Percentiles rank a stretch among this genome's conserved stretches.
Conservation (phyloP, 2,797 vertebrate genomes). For the Valencia hispanica region DNA sequence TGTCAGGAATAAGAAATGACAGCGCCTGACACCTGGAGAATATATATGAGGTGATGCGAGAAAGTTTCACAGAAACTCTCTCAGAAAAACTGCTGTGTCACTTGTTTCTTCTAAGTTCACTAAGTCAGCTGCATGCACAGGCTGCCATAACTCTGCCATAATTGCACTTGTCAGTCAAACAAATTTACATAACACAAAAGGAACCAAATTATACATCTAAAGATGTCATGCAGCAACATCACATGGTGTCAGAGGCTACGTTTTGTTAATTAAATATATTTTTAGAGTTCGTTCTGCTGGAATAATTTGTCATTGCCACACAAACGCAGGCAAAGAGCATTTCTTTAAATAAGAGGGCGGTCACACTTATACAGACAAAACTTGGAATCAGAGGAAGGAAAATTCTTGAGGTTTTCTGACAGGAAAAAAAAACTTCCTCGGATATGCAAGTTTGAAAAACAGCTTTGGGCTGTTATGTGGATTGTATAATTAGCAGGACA, state of each 20-base stretch:
- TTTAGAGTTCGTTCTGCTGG: conserved; percentile 4
- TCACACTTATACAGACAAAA: neutral
- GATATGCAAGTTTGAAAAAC: conserved; percentile 49
- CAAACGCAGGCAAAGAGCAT: neutral
- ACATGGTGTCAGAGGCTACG: conserved; percentile 7
- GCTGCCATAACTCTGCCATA: conserved; percentile 40
- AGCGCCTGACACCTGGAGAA: neutral
- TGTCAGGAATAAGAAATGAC: neutral
- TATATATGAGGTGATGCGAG: conserved; percentile 1
- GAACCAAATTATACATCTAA: conserved; percentile 27
- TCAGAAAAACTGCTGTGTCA: neutral
- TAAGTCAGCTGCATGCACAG: conserved; percentile 27
- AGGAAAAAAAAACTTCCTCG: conserved; percentile 30
- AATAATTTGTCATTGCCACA: conserved; percentile 8
- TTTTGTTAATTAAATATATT: conserved; percentile 13
- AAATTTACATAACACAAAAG: conserved; percentile 36
- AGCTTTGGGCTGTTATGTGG: conserved; percentile 55
- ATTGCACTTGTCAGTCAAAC: conserved; percentile 40
- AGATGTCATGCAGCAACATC: conserved; percentile 12
- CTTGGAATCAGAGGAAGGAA: conserved; percentile 34
- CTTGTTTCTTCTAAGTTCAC: neutral
- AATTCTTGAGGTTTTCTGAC: conserved; percentile 39
- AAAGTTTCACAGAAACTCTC: conserved; percentile 27
- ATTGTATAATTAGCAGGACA: conserved; percentile 57
- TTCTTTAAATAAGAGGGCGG: neutral